Base-by-base conservation (phyloP, 2,797 vertebrate species). In the Lithobates pipiens region DNA sequence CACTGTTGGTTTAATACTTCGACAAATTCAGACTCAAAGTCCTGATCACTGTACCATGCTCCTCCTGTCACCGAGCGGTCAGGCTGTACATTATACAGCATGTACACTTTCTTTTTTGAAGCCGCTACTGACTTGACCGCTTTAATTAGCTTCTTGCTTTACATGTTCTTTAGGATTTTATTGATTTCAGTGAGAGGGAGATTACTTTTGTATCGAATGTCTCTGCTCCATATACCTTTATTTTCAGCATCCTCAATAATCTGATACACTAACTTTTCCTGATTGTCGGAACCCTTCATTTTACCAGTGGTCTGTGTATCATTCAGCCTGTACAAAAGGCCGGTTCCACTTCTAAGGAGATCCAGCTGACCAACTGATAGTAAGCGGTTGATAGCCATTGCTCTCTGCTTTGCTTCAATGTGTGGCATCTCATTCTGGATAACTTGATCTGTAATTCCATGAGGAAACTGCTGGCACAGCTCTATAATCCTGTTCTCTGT, bases 351-450 rank as follows among this genome's bases (percentile, higher is more conserved):
- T 88, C 96, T 94, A 88, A 99, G 94, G 70, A 99, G 94, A 89
- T 99, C 98, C 94, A 99, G 91, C 42, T 97, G 96, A 67, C 98
- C 98, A 97, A 97, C 90, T 0, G 97, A 97, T 83, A 99, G 95
- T 63, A 99, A 93, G 84, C 97, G 96, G 93, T 99, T 99, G 93
- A 99, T 97, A 21, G 96, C 97, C 94, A 96, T 91, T 32, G 98
- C 98, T 88, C 98, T 93, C 89, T 98, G 97, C 88, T 97, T 96
- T 1, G 97, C 95, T 88, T 99, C 98, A 93, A 99, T 96, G 68
- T 99, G 96, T 44, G 98, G 98, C 96, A 99, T 96, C 91, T 99
- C 98, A 88, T 99, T 99, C 92, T 99, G 98, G 88, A 99, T 98
- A 91, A 99, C 98, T 92, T 97, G 97, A 91, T 99, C 98, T 0